These are phyloP conservation scores for Caenorhabditis sinica DNA, from an alignment of 2,888 invertebrate genomes.

Conservation along the genomic window DNA sequence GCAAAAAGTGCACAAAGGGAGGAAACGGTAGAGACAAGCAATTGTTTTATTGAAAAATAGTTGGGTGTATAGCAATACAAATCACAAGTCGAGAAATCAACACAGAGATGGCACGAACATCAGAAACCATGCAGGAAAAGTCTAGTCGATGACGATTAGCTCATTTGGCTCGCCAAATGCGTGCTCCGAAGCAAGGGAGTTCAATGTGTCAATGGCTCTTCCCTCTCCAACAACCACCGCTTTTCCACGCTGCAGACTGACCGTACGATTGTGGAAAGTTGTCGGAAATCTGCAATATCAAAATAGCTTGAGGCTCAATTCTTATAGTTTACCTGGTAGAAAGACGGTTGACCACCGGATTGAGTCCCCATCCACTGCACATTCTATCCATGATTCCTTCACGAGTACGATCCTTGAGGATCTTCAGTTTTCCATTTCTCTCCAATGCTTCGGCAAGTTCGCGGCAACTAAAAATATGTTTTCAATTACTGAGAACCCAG, in stretches of 20 bases:
- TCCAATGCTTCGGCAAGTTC: slow-evolving; percentile 57
- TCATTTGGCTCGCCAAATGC: slow-evolving; percentile 58
- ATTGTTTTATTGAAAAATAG: slow-evolving; percentile 42
- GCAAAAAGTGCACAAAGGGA: slow-evolving; percentile 49
- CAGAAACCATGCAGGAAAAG: slow-evolving; percentile 15
- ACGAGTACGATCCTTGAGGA: slow-evolving; percentile 46
- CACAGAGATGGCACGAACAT: slow-evolving; percentile 8
- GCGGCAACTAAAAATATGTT: slow-evolving; percentile 38
- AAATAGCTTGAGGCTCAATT: background rate
- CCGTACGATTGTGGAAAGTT: slow-evolving; percentile 48
- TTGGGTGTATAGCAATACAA: slow-evolving; percentile 18
- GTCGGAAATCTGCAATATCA: slow-evolving; percentile 44
- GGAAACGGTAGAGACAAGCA: slow-evolving; percentile 9
- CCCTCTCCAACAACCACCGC: slow-evolving; percentile 60
- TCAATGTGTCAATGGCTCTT: slow-evolving; percentile 62
- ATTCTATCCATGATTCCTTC: slow-evolving; percentile 67
- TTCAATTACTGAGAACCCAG: background rate
- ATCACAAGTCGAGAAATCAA: slow-evolving; percentile 7
- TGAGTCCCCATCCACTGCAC: slow-evolving; percentile 71
- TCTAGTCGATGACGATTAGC: slow-evolving; percentile 47
- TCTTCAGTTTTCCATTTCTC: slow-evolving; percentile 46
- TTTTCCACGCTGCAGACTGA: slow-evolving; percentile 58
- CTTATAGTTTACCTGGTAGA: slow-evolving; percentile 46
- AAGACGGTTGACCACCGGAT: slow-evolving; percentile 65
- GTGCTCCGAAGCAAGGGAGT: slow-evolving; percentile 60